phyloP scores from a whole-genome alignment of 1,140 invertebrate species.

The Plodia interpunctella region DNA sequence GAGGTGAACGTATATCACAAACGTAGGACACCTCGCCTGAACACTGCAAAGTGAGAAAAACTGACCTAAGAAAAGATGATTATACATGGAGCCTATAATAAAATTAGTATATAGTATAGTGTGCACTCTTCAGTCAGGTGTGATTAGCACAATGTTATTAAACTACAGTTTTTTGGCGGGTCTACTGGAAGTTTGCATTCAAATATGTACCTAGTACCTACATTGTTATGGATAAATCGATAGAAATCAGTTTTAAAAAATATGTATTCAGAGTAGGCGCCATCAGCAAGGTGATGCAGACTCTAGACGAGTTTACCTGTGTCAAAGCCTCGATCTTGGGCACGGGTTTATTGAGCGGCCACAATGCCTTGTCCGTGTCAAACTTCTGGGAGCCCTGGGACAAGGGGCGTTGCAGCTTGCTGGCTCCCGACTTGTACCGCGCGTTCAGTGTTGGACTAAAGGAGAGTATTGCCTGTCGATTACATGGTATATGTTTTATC shows the following conservation, averaged over 20 bases:
- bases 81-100: too few species aligned
- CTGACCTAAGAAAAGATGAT: too few species aligned
- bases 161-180: too few species aligned
- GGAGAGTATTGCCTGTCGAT: constrained; percentile 74
- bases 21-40: constrained; percentile 85
- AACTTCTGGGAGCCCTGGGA: constrained; percentile 85
- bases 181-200: too few species aligned
- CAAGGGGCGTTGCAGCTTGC: constrained; percentile 78
- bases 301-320: constrained; percentile 36
- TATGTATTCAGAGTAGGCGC: too few species aligned
- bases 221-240: too few species aligned
- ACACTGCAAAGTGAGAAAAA: constrained; percentile 78
- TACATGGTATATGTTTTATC: background rate
- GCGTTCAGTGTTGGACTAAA: constrained; percentile 63
- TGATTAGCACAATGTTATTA: too few species aligned
- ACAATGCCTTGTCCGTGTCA: constrained; percentile 84
- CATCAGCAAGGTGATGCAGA: too few species aligned
- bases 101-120: too few species aligned
- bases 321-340: constrained; percentile 85
- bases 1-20: constrained; percentile 77
- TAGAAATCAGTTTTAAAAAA: too few species aligned
- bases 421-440: constrained; percentile 76
- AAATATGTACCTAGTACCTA: too few species aligned
- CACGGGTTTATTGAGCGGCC: constrained; percentile 88
- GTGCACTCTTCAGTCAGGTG: too few species aligned